A percentile compares a stretch with the other conserved stretches of the same genome.
These are phyloP conservation scores for Nemotelus nigrinus DNA, from an alignment of 2,888 invertebrate genomes.

Conservation along the genomic window DNA sequence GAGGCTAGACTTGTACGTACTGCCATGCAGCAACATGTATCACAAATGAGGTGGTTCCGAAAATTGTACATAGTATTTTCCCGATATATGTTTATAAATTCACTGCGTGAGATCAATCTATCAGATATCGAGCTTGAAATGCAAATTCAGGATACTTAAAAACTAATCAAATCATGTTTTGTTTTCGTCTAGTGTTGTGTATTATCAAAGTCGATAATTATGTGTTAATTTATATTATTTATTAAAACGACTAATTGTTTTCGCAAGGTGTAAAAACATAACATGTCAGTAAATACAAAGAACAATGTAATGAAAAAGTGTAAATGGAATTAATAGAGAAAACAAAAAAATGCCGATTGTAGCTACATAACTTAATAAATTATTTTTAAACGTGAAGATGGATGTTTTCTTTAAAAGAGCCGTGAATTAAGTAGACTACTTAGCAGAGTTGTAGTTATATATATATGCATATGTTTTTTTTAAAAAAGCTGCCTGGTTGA, in stretches of 20 bases:
- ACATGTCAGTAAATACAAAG: neutral
- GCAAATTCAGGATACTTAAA: conserved; percentile 68
- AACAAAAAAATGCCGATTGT: conserved; percentile 18
- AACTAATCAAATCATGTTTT: neutral
- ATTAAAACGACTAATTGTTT: neutral
- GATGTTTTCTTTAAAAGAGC: conserved; percentile 2
- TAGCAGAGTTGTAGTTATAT: too few relatives aligned
- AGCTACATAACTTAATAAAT: conserved; percentile 33
- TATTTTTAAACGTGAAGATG: conserved; percentile 39
- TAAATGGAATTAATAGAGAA: too few relatives aligned
- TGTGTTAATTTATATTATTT: neutral
- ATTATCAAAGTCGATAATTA: too few relatives aligned
- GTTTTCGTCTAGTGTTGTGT: too few relatives aligned
- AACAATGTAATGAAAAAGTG: too few relatives aligned
- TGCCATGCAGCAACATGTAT: conserved; percentile 87
- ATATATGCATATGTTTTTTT: too few relatives aligned
- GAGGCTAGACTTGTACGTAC: conserved; percentile 71
- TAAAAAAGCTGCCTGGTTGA: too few relatives aligned
- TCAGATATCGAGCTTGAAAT: conserved; percentile 82
- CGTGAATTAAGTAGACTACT: too few relatives aligned
- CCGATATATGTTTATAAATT: conserved; percentile 90
- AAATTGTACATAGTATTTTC: conserved; percentile 88
- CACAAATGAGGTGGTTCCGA: conserved; percentile 97
- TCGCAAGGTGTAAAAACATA: neutral
- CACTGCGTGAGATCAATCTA: conserved; percentile 78